phyloP scores from a whole-genome alignment of 2,113 vertebrate species.

The Microtus richardsoni region DNA sequence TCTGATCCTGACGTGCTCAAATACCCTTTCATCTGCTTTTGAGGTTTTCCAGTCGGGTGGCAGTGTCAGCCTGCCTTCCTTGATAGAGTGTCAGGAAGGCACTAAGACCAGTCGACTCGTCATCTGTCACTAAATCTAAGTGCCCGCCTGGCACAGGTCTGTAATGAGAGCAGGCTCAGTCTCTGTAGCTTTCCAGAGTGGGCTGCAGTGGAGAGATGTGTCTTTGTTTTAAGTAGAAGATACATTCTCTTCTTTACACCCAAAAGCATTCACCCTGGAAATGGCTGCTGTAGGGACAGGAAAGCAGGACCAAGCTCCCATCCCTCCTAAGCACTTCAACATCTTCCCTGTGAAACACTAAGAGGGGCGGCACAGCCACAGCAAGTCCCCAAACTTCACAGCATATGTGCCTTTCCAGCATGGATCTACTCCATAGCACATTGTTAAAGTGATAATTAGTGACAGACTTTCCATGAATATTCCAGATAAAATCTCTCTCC shows the following conservation, averaged over 20 bases:
- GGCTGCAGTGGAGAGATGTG: not conserved
- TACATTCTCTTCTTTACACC: constrained; percentile 8
- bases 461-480: constrained; percentile 79
- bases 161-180: not conserved
- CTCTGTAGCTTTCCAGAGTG: not conserved
- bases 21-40: constrained; percentile 15
- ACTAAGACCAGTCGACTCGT: constrained; percentile 12
- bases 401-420: constrained; percentile 68
- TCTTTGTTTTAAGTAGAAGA: constrained; percentile 45
- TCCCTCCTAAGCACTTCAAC: not conserved
- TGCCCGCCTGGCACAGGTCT: not conserved
- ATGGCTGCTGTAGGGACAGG: not conserved
- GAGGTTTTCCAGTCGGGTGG: not conserved
- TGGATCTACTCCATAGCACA: constrained; percentile 73
- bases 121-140: not conserved
- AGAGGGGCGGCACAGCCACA: not conserved
- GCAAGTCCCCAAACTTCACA: constrained; percentile 57
- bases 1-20: not conserved
- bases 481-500: constrained; percentile 73
- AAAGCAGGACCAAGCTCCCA: not conserved
- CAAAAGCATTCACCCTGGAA: constrained; percentile 34
- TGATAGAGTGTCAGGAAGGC: not conserved
- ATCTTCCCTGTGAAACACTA: constrained; percentile 12
- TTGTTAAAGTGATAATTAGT: constrained; percentile 80
- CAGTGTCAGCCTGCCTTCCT: not conserved